phyloP scores from a whole-genome alignment of 2,113 vertebrate genomes.

The Tauraco erythrolophus region DNA sequence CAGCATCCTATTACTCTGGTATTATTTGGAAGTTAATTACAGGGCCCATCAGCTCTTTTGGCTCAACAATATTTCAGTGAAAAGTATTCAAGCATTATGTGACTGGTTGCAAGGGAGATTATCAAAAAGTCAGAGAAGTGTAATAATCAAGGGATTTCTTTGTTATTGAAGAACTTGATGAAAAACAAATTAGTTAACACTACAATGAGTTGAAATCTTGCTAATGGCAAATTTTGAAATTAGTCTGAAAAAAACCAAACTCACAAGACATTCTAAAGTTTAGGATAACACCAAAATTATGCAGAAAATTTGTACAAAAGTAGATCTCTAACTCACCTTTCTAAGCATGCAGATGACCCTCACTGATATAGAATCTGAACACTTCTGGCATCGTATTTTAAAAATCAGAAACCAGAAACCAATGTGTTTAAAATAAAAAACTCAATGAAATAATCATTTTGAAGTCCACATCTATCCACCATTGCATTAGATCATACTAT shows the following conservation, averaged over 20 bases:
- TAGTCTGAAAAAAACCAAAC: neutral
- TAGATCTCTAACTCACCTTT: neutral
- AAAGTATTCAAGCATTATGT: constrained; percentile 74
- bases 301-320: neutral
- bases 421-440: neutral
- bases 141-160: constrained; percentile 76
- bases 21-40: constrained; percentile 77
- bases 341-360: neutral
- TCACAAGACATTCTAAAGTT: neutral
- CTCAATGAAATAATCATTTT: neutral
- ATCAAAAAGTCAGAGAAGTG: constrained; percentile 75
- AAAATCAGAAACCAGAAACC: neutral
- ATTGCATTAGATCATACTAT: neutral
- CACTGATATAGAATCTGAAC: neutral
- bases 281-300: neutral
- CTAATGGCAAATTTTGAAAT: constrained; percentile 63
- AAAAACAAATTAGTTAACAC: constrained; percentile 79
- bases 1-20: constrained; percentile 53
- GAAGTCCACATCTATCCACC: neutral
- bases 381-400: neutral
- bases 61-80: constrained; percentile 66
- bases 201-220: constrained; percentile 68
- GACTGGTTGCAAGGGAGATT: constrained; percentile 73
- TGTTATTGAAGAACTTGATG: constrained; percentile 78
- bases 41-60: constrained; percentile 70